These are phyloP conservation scores for Ophiodon elongatus DNA, from an alignment of 2,113 vertebrate genomes.

Conservation along the genomic window DNA sequence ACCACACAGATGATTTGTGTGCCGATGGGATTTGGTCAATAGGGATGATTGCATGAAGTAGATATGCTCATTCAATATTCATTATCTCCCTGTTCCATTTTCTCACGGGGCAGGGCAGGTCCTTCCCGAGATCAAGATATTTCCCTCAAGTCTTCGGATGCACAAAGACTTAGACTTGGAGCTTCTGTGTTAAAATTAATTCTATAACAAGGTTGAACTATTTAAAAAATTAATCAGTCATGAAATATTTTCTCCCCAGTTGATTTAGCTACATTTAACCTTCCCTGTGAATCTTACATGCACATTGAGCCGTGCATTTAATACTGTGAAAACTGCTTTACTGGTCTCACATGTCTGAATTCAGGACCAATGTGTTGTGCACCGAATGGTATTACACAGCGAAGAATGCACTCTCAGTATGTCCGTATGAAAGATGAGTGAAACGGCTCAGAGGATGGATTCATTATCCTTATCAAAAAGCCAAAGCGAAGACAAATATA, in stretches of 20 bases:
- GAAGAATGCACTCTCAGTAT: constrained; percentile 45
- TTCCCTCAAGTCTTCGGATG: constrained; percentile 44
- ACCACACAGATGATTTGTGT: constrained; percentile 70
- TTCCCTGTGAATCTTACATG: constrained; percentile 19
- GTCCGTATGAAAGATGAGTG: constrained; percentile 46
- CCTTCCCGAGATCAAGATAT: constrained; percentile 56
- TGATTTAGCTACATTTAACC: constrained; percentile 38
- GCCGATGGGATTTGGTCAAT: constrained; percentile 73
- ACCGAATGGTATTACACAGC: constrained; percentile 34
- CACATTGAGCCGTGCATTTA: constrained; percentile 39
- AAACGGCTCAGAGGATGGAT: constrained; percentile 56
- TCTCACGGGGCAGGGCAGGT: constrained; percentile 59
- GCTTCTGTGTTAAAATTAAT: constrained; percentile 59
- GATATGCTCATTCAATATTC: constrained; percentile 76
- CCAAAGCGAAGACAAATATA: constrained; percentile 67
- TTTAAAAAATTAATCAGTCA: constrained; percentile 51
- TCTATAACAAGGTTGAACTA: constrained; percentile 27
- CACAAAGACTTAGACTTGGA: constrained; percentile 50
- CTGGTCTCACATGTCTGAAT: constrained; percentile 31
- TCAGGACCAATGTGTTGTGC: constrained; percentile 33
- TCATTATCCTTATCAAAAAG: constrained; percentile 74
- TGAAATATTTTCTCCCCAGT: constrained; percentile 42
- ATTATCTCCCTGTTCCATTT: constrained; percentile 69
- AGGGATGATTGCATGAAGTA: constrained; percentile 68
- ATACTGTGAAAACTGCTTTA: constrained; percentile 14